Percentiles rank a stretch among this genome's conserved stretches.
Evolutionary conservation across 1,140 invertebrate genomes (phyloP).

Genomic region (Apis cerana): DNA sequence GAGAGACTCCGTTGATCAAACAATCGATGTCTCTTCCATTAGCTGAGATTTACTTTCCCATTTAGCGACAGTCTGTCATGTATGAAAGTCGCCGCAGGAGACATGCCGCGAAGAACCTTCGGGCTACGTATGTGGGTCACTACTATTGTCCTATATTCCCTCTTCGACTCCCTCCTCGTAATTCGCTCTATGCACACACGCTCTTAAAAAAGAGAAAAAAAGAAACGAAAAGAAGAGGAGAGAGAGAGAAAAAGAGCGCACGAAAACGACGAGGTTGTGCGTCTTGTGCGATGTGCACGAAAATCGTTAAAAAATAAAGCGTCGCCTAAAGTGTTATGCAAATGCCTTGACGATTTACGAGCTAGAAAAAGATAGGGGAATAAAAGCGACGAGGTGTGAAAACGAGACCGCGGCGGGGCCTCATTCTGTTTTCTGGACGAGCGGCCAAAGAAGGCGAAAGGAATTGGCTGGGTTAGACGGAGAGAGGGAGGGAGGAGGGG

Average conservation of each 20-base stretch:
- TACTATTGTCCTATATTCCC: slow-evolving; percentile 61
- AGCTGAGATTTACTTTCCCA: slow-evolving; percentile 77
- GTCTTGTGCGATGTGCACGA: not conserved
- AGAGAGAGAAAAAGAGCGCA: not conserved
- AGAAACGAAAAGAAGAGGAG: not conserved
- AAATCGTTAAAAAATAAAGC: not conserved
- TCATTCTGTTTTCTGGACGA: slow-evolving; percentile 64
- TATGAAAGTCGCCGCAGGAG: slow-evolving; percentile 74
- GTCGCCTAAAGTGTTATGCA: not conserved
- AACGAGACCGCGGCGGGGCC: slow-evolving; percentile 52
- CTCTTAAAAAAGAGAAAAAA: not conserved
- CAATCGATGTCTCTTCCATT: slow-evolving; percentile 79
- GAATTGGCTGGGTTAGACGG: not conserved
- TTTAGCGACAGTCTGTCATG: slow-evolving; percentile 76
- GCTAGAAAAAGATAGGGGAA: slow-evolving; percentile 9
- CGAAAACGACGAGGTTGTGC: no score
- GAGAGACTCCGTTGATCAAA: slow-evolving; percentile 76
- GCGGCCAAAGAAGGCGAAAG: slow-evolving; percentile 64
- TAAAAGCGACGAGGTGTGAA: slow-evolving; percentile 62
- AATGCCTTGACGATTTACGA: not conserved
- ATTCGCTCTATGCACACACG: slow-evolving; percentile 5
- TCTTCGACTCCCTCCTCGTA: not conserved
- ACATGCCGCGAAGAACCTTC: slow-evolving; percentile 49
- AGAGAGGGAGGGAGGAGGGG: not conserved
- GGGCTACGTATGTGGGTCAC: slow-evolving; percentile 58